phyloP scores from a whole-genome alignment of 2,888 invertebrate genomes.

The Hartigia nigra region DNA sequence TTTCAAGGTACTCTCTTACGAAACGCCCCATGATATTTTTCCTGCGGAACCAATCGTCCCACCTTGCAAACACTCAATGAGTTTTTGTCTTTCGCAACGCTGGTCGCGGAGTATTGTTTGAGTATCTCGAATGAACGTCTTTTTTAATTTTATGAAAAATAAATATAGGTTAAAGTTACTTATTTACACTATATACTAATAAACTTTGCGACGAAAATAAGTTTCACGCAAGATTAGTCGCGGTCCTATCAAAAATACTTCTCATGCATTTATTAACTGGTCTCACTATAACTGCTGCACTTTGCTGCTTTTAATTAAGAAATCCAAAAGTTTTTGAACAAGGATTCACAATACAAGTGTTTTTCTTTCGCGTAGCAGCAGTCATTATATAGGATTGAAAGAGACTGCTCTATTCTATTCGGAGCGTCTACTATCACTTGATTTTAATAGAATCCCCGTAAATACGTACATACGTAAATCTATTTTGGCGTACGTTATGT shows the following conservation, averaged over 20 bases:
- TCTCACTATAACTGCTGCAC: neutral
- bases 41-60: neutral
- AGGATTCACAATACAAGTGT: neutral
- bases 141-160: neutral
- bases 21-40: neutral
- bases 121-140: neutral
- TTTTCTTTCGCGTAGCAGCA: neutral
- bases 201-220: neutral
- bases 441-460: neutral
- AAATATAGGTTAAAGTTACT: neutral
- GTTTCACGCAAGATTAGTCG: neutral
- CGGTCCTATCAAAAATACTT: neutral
- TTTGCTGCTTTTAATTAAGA: neutral
- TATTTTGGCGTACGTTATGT: neutral
- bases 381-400: neutral
- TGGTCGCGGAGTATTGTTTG: neutral
- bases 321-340: neutral
- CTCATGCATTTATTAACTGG: neutral
- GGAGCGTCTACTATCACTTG: neutral
- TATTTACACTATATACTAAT: neutral
- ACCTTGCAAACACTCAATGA: neutral
- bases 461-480: neutral
- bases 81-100: neutral
- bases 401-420: neutral
- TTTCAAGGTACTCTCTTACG: neutral